Conservation (phyloP, 2,797 vertebrate genomes). For the Acanthurus leucopareius region DNA sequence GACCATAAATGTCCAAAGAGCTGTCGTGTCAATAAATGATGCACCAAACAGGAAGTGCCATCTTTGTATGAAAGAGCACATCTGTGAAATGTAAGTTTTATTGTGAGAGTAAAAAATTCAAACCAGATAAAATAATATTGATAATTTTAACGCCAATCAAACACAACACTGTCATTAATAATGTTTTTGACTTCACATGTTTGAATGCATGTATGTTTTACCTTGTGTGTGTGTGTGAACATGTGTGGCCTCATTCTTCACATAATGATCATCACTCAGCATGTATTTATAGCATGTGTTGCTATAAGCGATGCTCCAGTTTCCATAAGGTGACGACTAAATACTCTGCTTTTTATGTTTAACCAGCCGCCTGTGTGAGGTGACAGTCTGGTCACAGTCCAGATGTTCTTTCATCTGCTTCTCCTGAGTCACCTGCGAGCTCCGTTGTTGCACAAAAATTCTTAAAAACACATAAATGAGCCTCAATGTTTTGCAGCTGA, state of each 20-base stretch:
- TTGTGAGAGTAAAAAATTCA: not conserved
- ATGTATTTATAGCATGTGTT: slow-evolving; percentile 25
- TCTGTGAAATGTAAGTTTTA: too few species aligned
- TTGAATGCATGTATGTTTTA: too few species aligned
- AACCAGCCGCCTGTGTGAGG: not conserved
- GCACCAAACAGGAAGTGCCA: not conserved
- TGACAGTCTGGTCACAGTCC: too few species aligned
- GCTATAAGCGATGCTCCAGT: slow-evolving; percentile 23
- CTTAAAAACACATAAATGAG: too few species aligned
- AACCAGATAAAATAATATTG: not conserved
- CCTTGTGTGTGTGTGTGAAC: not conserved
- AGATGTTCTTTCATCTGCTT: not conserved
- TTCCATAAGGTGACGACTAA: not conserved
- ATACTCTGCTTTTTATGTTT: not conserved
- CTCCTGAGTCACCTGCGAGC: too few species aligned
- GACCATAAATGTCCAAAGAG: not conserved
- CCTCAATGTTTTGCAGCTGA: too few species aligned
- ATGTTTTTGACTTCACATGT: not conserved
- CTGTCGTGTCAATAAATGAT: not conserved
- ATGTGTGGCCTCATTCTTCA: not conserved
- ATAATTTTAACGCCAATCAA: not conserved
- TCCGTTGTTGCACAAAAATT: too few species aligned
- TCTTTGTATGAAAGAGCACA: not conserved
- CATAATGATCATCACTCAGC: not conserved
- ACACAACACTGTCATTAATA: not conserved